Evolutionary conservation across 2,113 vertebrate genomes (phyloP).

Genomic region (Boleophthalmus pectinirostris): DNA sequence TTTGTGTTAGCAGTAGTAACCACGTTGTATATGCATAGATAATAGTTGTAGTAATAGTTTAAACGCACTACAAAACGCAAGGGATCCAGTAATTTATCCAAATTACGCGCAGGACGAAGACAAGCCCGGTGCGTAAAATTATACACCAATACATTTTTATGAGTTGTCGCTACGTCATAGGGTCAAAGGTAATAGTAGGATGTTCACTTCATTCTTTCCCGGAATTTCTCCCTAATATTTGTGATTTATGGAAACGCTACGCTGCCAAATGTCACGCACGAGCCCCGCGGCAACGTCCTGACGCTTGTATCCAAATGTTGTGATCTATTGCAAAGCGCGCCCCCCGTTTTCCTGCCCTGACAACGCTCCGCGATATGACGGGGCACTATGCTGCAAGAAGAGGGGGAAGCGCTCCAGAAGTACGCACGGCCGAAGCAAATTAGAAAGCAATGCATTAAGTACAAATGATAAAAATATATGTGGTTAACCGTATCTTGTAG

Average conservation of each 20-base stretch:
- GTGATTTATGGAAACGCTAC: not conserved
- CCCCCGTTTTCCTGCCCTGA: not conserved
- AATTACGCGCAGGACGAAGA: too few species aligned
- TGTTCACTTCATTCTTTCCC: not conserved
- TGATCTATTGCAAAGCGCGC: constrained; percentile 23
- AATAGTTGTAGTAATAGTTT: too few species aligned
- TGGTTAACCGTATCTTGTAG: not conserved
- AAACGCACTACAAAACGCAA: too few species aligned
- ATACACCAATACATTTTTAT: not conserved
- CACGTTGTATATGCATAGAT: too few species aligned
- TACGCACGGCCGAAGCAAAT: not conserved
- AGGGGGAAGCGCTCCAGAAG: not conserved
- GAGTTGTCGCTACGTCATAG: not conserved
- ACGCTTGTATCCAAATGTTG: constrained; percentile 45
- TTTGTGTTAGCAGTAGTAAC: too few species aligned
- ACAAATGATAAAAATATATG: not conserved
- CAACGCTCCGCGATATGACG: constrained; percentile 3
- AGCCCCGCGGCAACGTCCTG: constrained; percentile 33
- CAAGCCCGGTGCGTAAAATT: not conserved
- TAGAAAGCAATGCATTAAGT: not conserved
- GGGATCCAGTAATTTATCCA: too few species aligned
- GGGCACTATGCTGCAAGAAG: not conserved
- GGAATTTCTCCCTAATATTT: not conserved
- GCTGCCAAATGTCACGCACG: constrained; percentile 34
- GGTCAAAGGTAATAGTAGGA: not conserved